Base-by-base conservation (phyloP, 2,888 invertebrate species). In the Drosophila quinaria region DNA sequence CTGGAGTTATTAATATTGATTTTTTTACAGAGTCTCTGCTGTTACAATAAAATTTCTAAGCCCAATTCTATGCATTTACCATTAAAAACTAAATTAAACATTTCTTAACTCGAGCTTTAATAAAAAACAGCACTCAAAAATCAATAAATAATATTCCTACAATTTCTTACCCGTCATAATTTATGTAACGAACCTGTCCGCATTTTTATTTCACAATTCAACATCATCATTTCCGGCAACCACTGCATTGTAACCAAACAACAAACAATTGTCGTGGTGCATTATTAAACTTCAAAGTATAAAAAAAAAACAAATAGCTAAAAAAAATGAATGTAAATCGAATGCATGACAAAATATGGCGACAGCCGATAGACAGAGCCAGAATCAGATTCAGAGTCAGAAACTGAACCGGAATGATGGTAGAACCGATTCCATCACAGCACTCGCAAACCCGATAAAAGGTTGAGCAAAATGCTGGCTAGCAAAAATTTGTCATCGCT, bases 401-500 rank as follows among this genome's bases (percentile, higher is more conserved):
- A 63, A 13, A 33, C 54, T 41, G 46, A 46, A 59, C 58, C 59
- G 58, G 50, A 54, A 52, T 37, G 9, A 52, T 37, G 9, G 41
- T 59, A 25, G 37, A 39, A 51, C 46, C 46, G 47, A 50, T 44
- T 54, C 44, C 54, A 59, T 35, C 39, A 50, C 33, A 44, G 15
- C 11, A 17, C 47, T 37, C 51, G 50, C 58, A 15, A 52, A 52
- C 33, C 51, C 35, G 51, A 63, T 68, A 60, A 60, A 63, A 50
- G 60, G 73, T 60, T 61, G n/a, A 63, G 70, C 74, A 74, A 74
- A 83, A 74, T 42, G 46, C 55, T 56, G 65, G 65, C 63, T 63
- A 59, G 67, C 73, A 66, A 70, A 82, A 88, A 87, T 87, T 88
- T 89, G 90, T 90, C 89, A 85, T 70, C 85, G 51, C 87, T 64